phyloP scores from a whole-genome alignment of 2,113 vertebrate species.

The Thryonomys swinderianus region DNA sequence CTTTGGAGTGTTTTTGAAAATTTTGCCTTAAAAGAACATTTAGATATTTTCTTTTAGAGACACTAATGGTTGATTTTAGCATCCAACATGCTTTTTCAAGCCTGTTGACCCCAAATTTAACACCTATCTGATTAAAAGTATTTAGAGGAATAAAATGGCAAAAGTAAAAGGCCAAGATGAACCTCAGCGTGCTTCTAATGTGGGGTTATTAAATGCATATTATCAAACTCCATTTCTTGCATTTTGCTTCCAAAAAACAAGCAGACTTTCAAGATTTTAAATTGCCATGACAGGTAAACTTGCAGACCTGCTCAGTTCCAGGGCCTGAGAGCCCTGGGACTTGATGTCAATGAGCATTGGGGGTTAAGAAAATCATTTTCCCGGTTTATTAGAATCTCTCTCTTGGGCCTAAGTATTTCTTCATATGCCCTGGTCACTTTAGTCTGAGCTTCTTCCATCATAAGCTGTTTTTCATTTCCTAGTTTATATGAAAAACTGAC shows the following conservation, averaged over 20 bases:
- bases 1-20: conserved; percentile 64
- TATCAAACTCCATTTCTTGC: background rate
- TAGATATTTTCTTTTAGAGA: conserved; percentile 51
- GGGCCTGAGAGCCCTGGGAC: background rate
- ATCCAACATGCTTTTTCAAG: conserved; percentile 5
- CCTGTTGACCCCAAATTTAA: background rate
- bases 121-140: conserved; percentile 14
- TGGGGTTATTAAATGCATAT: conserved; percentile 11
- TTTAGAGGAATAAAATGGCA: background rate
- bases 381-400: conserved; percentile 67
- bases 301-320: conserved; percentile 4
- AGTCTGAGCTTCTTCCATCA: conserved; percentile 63
- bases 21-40: conserved; percentile 63
- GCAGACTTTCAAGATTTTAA: conserved; percentile 30
- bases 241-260: conserved; percentile 53
- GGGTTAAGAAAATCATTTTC: conserved; percentile 66
- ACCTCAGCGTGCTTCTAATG: conserved; percentile 34
- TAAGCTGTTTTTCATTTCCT: conserved; percentile 71
- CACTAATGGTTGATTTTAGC: conserved; percentile 14
- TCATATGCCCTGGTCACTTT: conserved; percentile 58
- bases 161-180: conserved; percentile 49
- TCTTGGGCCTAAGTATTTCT: conserved; percentile 46
- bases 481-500: conserved; percentile 71
- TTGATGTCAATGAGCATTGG: conserved; percentile 51
- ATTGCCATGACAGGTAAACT: conserved; percentile 31